Percentiles rank a stretch among this genome's conserved stretches.
phyloP scores from a whole-genome alignment of 1,140 invertebrate genomes.

The Trichonephila inaurata region DNA sequence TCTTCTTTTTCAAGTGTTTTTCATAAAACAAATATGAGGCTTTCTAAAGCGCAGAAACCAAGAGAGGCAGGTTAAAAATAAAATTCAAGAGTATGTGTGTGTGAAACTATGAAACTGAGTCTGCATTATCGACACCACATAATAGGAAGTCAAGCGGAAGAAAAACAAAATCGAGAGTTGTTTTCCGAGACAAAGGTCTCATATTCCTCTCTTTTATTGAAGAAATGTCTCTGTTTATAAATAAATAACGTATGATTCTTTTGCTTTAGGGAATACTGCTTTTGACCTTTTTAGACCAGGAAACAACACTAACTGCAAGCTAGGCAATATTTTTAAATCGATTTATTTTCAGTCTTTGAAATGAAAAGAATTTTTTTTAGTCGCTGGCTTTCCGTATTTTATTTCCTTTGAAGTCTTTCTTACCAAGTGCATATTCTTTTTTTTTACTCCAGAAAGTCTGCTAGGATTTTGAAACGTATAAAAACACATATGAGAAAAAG shows the following conservation, averaged over 20 bases:
- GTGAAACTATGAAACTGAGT: slow-evolving; percentile 19
- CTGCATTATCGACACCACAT: slow-evolving; percentile 45
- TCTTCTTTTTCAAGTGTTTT: not conserved
- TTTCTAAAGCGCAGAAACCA: not conserved
- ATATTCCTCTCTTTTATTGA: slow-evolving; percentile 24
- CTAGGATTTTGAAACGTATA: not conserved
- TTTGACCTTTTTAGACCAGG: slow-evolving; percentile 58
- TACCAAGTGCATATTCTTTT: not conserved
- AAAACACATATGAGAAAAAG: not conserved
- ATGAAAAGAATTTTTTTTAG: not conserved
- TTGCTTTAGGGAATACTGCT: slow-evolving; percentile 1
- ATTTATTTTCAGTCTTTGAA: slow-evolving; percentile 45
- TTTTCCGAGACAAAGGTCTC: slow-evolving; percentile 1
- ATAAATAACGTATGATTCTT: slow-evolving; percentile 45
- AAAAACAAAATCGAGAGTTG: slow-evolving; percentile 45
- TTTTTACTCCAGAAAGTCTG: not conserved
- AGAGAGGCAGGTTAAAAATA: not conserved
- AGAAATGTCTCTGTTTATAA: slow-evolving; percentile 59
- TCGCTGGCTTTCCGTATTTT: not conserved
- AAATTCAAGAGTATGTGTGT: not conserved
- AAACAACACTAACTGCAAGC: slow-evolving; percentile 58
- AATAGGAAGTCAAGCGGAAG: slow-evolving; percentile 50
- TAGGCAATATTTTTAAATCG: slow-evolving; percentile 52
- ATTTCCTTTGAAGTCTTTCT: slow-evolving; percentile 34
- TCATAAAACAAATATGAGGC: slow-evolving; percentile 15